These are phyloP conservation scores for Takifugu ocellatus DNA, from an alignment of 2,797 vertebrate species.

Conservation along the genomic window DNA sequence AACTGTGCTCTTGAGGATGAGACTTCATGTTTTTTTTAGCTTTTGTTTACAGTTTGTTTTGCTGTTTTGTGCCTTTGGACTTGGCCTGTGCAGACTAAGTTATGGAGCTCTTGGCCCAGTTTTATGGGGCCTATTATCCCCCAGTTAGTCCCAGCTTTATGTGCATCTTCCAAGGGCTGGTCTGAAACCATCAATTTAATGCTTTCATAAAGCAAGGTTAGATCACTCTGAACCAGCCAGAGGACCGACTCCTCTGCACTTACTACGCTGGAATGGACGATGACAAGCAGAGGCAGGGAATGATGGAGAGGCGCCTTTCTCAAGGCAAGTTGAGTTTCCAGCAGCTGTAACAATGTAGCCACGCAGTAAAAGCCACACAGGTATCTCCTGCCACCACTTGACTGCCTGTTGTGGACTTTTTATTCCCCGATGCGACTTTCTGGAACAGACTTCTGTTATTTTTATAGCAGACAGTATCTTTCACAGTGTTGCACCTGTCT, in stretches of 20 bases:
- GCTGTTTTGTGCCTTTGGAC: neutral
- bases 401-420: conserved; percentile 36
- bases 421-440: conserved; percentile 34
- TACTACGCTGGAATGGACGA: conserved; percentile 55
- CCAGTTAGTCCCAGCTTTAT: conserved; percentile 96
- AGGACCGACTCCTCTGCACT: conserved; percentile 71
- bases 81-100: conserved; percentile 52
- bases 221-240: conserved; percentile 77
- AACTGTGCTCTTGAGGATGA: no score
- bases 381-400: conserved; percentile 27
- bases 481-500: conserved; percentile 44
- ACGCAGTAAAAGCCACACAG: conserved; percentile 54
- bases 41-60: neutral
- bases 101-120: conserved; percentile 78
- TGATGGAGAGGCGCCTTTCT: conserved; percentile 58
- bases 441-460: conserved; percentile 32
- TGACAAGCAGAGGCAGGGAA: conserved; percentile 43
- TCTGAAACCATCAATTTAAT: conserved; percentile 97
- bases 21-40: neutral
- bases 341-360: conserved; percentile 59
- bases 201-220: conserved; percentile 82
- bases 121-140: conserved; percentile 92
- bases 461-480: conserved; percentile 34
- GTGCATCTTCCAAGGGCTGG: conserved; percentile 95
- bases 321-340: conserved; percentile 70